These are phyloP conservation scores for Furnarius figulus DNA, from an alignment of 2,113 vertebrate species.

Conservation along the genomic window DNA sequence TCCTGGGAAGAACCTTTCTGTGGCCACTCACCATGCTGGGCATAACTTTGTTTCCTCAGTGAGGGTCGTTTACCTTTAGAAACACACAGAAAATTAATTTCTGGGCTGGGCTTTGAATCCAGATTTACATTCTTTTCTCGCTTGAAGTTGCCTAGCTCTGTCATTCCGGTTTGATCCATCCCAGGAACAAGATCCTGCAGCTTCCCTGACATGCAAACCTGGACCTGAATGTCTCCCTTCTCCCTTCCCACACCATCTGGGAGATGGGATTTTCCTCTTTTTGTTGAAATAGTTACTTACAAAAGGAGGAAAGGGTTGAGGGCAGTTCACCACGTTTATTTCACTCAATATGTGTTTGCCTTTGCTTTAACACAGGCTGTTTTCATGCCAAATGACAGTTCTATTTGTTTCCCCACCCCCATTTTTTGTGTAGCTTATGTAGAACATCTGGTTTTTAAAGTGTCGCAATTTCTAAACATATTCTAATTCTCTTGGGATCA, in stretches of 20 bases:
- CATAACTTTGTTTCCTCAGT: background rate
- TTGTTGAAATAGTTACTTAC: slow-evolving; percentile 33
- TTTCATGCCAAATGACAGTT: slow-evolving; percentile 64
- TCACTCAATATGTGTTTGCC: slow-evolving; percentile 47
- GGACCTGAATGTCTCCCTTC: slow-evolving; percentile 7
- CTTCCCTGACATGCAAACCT: background rate
- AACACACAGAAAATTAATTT: background rate
- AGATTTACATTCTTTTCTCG: background rate
- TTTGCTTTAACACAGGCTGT: slow-evolving; percentile 24
- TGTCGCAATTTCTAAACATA: slow-evolving; percentile 87
- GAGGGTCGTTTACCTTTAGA: background rate
- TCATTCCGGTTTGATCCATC: slow-evolving; percentile 24
- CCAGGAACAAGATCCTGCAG: slow-evolving; percentile 4
- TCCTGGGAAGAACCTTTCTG: background rate
- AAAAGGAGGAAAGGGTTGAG: slow-evolving; percentile 41
- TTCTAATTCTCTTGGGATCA: slow-evolving; percentile 82
- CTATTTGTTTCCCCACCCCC: slow-evolving; percentile 44
- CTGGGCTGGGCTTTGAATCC: background rate
- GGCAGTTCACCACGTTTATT: slow-evolving; percentile 39
- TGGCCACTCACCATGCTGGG: background rate
- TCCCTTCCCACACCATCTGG: slow-evolving; percentile 32
- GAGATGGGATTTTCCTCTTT: slow-evolving; percentile 20
- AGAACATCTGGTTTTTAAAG: slow-evolving; percentile 87
- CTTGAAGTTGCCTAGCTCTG: slow-evolving; percentile 17
- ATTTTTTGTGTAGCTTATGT: slow-evolving; percentile 71